A percentile compares a stretch with the other conserved stretches of the same genome.
Conservation (phyloP, 2,888 invertebrate genomes). For the Gerosis bhagava region DNA sequence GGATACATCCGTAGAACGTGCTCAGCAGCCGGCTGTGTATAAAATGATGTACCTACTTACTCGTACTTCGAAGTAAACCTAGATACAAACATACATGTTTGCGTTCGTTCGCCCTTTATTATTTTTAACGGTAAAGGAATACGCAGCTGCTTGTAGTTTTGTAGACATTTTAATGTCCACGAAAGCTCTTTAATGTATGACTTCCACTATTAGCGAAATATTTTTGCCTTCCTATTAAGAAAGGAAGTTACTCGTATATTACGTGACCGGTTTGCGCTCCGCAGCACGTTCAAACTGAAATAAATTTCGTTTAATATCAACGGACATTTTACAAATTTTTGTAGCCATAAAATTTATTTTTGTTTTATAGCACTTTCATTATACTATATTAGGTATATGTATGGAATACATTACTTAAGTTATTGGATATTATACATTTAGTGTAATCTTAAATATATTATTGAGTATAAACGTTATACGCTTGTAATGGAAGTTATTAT, state of each 20-base stretch:
- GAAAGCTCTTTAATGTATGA: conserved; percentile 19
- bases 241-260: conserved; percentile 4
- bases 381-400: too few relatives aligned
- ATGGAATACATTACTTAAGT: too few relatives aligned
- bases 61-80: too few relatives aligned
- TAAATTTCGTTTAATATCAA: too few relatives aligned
- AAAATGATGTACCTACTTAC: conserved; percentile 48
- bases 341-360: too few relatives aligned
- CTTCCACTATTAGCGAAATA: conserved; percentile 21
- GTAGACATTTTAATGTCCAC: conserved; percentile 19
- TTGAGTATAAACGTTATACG: too few relatives aligned
- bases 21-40: conserved; percentile 46
- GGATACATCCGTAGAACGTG: conserved; percentile 58
- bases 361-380: too few relatives aligned
- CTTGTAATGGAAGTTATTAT: too few relatives aligned
- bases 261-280: conserved; percentile 1
- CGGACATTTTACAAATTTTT: too few relatives aligned
- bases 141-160: conserved; percentile 22
- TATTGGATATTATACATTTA: too few relatives aligned
- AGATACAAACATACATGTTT: conserved; percentile 35
- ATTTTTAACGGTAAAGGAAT: conserved; percentile 25
- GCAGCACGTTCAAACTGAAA: too few relatives aligned
- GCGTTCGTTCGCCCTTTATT: conserved; percentile 11
- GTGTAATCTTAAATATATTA: too few relatives aligned
- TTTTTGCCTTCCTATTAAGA: conserved; percentile 15